Conservation (phyloP, 2,113 vertebrate genomes). For the Lichenostomus cassidix region DNA sequence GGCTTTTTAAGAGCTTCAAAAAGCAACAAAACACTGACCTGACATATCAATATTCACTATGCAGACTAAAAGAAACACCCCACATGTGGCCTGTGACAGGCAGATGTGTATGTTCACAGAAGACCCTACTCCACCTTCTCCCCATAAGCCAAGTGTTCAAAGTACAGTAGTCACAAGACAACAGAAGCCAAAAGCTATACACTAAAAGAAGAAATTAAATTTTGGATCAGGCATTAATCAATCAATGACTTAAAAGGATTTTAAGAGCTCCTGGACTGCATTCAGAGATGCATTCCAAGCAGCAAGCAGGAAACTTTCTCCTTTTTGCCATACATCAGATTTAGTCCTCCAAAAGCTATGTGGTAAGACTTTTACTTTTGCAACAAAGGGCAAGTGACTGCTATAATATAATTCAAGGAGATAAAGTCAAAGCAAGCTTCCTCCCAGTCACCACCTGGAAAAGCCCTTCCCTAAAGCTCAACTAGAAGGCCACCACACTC, state of each 20-base stretch:
- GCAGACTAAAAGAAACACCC: neutral
- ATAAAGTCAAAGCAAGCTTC: neutral
- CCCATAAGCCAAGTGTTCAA: neutral
- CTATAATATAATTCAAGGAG: neutral
- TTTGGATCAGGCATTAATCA: neutral
- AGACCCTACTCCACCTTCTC: neutral
- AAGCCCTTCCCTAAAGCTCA: neutral
- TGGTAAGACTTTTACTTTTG: neutral
- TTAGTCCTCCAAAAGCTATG: neutral
- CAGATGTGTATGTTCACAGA: neutral
- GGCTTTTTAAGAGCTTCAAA: neutral
- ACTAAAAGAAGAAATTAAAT: neutral
- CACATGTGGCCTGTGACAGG: neutral
- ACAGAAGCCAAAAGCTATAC: neutral
- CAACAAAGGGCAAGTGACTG: neutral
- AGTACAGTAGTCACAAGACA: neutral
- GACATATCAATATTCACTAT: neutral
- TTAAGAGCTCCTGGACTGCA: neutral
- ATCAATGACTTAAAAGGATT: neutral
- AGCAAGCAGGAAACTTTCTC: neutral
- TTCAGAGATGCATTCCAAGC: neutral
- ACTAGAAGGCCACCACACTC: neutral
- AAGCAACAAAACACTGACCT: neutral
- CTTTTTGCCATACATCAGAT: neutral
- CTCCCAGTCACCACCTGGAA: neutral